phyloP scores from a whole-genome alignment of 1,140 invertebrate species.

The Triops cancriformis region DNA sequence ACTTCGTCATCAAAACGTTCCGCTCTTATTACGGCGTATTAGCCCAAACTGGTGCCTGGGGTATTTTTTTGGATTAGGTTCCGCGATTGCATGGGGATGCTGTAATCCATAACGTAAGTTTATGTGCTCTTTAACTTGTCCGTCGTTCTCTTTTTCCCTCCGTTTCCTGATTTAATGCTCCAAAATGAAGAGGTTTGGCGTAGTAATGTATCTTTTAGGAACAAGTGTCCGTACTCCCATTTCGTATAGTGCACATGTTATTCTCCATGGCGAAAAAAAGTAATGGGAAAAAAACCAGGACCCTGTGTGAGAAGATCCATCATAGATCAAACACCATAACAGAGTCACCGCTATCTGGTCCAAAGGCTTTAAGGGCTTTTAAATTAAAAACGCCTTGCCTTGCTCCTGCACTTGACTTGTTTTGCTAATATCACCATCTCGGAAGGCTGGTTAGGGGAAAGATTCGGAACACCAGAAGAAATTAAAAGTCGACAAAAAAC shows the following conservation, averaged over 20 bases:
- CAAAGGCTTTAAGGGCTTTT: background rate
- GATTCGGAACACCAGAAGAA: background rate
- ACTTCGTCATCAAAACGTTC: too few species aligned
- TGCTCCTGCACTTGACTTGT: background rate
- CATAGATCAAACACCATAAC: background rate
- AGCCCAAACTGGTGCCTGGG: background rate
- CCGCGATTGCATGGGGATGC: background rate
- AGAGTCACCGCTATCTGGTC: constrained; percentile 2
- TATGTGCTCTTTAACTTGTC: background rate
- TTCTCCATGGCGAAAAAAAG: too few species aligned
- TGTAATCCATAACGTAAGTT: background rate
- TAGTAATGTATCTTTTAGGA: background rate
- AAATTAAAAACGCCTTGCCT: background rate
- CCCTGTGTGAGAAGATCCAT: background rate
- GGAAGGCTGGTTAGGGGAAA: background rate
- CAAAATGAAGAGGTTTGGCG: background rate
- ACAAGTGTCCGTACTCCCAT: background rate
- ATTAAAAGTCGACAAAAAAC: background rate
- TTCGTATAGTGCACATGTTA: background rate
- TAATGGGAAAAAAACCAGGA: too few species aligned
- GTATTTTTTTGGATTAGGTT: background rate
- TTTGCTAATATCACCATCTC: background rate
- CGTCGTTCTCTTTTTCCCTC: background rate
- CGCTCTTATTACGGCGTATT: too few species aligned
- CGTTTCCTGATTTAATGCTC: background rate